phyloP scores from a whole-genome alignment of 2,888 invertebrate species.

The Fragum whitleyi region DNA sequence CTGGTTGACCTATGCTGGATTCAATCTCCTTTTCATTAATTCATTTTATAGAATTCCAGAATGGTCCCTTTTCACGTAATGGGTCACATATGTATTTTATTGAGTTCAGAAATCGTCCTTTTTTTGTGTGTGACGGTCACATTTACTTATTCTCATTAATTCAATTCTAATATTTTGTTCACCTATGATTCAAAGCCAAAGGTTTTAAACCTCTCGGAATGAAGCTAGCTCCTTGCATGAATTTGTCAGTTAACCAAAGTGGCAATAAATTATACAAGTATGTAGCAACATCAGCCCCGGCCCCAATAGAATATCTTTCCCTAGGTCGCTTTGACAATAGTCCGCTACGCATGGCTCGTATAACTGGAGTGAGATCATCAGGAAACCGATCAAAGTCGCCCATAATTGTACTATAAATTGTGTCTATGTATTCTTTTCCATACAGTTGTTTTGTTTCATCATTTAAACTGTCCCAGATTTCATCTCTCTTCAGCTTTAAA shows the following conservation, averaged over 20 bases:
- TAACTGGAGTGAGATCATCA: conserved; percentile 81
- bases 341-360: conserved; percentile 80
- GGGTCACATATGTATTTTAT: too few relatives aligned
- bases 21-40: too few relatives aligned
- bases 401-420: conserved; percentile 75
- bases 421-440: conserved; percentile 78
- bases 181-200: conserved; percentile 14
- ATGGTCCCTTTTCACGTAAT: too few relatives aligned
- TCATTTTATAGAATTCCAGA: too few relatives aligned
- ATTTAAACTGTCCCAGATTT: conserved; percentile 79
- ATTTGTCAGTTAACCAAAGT: conserved; percentile 80
- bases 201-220: conserved; percentile 72
- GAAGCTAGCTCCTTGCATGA: conserved; percentile 71
- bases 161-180: too few relatives aligned
- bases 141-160: too few relatives aligned
- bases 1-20: too few relatives aligned
- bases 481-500: conserved; percentile 70
- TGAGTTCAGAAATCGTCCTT: too few relatives aligned
- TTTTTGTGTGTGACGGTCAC: too few relatives aligned
- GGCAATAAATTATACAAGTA: conserved; percentile 79
- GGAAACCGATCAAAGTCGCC: conserved; percentile 68
- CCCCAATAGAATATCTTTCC: conserved; percentile 80
- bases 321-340: conserved; percentile 81
- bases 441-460: conserved; percentile 74
- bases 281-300: conserved; percentile 78